phyloP scores from a whole-genome alignment of 2,888 invertebrate species.

The Melieria crassipennis region DNA sequence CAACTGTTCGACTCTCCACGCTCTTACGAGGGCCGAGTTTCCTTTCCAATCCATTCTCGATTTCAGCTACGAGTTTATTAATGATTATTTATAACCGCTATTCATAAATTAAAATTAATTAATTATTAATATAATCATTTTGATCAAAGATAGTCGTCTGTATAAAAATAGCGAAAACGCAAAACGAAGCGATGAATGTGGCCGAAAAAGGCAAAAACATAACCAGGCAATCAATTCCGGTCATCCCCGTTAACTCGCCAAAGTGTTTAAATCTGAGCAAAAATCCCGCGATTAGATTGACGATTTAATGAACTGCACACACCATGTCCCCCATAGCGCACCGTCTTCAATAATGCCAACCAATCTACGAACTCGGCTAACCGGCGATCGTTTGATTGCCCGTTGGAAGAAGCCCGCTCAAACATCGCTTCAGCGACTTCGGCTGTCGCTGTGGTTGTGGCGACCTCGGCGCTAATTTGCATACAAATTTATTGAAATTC shows the following conservation, averaged over 20 bases:
- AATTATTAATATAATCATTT: slow-evolving; percentile 61
- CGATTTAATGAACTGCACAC: slow-evolving; percentile 23
- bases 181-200: too few relatives aligned
- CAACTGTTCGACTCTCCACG: slow-evolving; percentile 9
- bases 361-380: not conserved
- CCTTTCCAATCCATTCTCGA: slow-evolving; percentile 25
- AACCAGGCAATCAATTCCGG: slow-evolving; percentile 23
- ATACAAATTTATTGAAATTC: slow-evolving; percentile 50
- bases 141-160: slow-evolving; percentile 36
- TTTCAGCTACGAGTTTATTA: slow-evolving; percentile 51
- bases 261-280: slow-evolving; percentile 55
- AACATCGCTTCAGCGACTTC: slow-evolving; percentile 14
- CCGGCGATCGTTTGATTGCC: not conserved
- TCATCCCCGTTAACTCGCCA: slow-evolving; percentile 37
- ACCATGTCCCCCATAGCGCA: not conserved
- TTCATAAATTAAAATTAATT: slow-evolving; percentile 62
- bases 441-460: not conserved
- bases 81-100: slow-evolving; percentile 61
- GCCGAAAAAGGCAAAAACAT: too few relatives aligned
- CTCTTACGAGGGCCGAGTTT: slow-evolving; percentile 8
- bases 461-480: slow-evolving; percentile 47
- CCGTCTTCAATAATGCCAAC: not conserved
- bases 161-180: too few relatives aligned
- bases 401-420: not conserved
- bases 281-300: slow-evolving; percentile 16